Evolutionary conservation across 2,888 invertebrate genomes (phyloP), one percentile per base, ranked within the genome.

Genomic region (Apotomis betuletana): DNA sequence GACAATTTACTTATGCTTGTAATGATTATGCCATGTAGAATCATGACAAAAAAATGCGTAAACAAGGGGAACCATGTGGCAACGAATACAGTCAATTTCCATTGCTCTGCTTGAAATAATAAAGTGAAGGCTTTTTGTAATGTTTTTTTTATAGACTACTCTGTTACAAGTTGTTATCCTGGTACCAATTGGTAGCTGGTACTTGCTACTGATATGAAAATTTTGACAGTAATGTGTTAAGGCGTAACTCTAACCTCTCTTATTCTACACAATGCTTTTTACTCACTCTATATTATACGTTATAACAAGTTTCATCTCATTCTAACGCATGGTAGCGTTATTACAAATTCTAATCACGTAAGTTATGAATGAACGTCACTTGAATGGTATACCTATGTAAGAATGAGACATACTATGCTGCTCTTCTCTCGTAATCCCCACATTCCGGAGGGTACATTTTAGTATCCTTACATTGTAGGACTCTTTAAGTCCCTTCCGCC

Each of bases 401-500:
- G 65, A 57, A 65, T 57, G 55, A 55, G 52, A 57, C 55, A 27
- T 61, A 36, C 12, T 9, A 46, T 5, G 36, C 36, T 27, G 13
- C 65, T 65, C 65, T 13, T 27, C 46, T 36, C 65, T 13, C 46
- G 5, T 27, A 44, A 44, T 54, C 52, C 52, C 63, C 52, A n/a
- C n/a, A 10, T 12, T n/a, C 12, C 6, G n/a, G 9, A 10, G 10
- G 49, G 49, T 10, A 58, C 10, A 58, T 58, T 27, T 0, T 36
- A 46, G 44, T 12, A 36, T 41, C 54, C 10, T 67, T 55, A 41
- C 61, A 67, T 27, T 55, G 60, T 61, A 55, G 6, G 41, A 74
- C 46, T 75, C 86, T 85, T 86, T 78, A 82, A 62, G 67, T 44
- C 67, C 68, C 74, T 81, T 90, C 3, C 69, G 59, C 76, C 91